phyloP scores from a whole-genome alignment of 2,797 vertebrate species.

The Rhinogobio ventralis region DNA sequence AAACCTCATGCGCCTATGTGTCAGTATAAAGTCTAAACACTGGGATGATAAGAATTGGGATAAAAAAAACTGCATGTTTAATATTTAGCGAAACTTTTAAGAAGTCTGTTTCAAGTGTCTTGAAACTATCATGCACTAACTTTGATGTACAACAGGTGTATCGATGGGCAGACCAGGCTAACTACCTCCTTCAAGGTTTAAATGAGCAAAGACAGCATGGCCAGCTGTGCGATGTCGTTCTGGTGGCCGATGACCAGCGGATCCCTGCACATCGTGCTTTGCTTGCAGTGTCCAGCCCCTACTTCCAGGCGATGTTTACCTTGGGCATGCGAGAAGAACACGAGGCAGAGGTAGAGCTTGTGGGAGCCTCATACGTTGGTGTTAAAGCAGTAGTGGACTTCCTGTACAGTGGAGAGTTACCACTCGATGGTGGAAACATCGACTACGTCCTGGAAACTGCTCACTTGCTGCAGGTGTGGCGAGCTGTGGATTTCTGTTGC shows the following conservation, averaged over 20 bases:
- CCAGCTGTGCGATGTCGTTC: slow-evolving; percentile 90
- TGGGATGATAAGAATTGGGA: not conserved
- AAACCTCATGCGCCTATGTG: not conserved
- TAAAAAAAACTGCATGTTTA: not conserved
- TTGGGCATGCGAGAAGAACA: slow-evolving; percentile 92
- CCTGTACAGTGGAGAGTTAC: slow-evolving; percentile 88
- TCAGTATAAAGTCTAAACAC: not conserved
- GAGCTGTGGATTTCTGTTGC: slow-evolving; percentile 94
- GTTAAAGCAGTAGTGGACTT: slow-evolving; percentile 93
- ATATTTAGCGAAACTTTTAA: not conserved
- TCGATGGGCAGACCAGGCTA: slow-evolving; percentile 81
- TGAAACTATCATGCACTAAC: not conserved
- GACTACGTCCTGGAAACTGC: slow-evolving; percentile 89
- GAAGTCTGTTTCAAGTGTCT: not conserved
- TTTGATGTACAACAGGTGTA: slow-evolving; percentile 79
- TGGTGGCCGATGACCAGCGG: slow-evolving; percentile 85
- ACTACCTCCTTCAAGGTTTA: slow-evolving; percentile 84
- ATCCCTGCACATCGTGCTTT: slow-evolving; percentile 90
- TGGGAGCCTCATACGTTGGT: slow-evolving; percentile 87
- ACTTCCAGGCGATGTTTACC: slow-evolving; percentile 98
- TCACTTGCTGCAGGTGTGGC: slow-evolving; percentile 94
- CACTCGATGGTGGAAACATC: slow-evolving; percentile 88
- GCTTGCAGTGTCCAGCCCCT: slow-evolving; percentile 90
- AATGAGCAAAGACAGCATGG: slow-evolving; percentile 86
- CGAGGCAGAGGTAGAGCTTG: slow-evolving; percentile 90